phyloP scores from a whole-genome alignment of 2,113 vertebrate species.

The Melanerpes aurifrons region DNA sequence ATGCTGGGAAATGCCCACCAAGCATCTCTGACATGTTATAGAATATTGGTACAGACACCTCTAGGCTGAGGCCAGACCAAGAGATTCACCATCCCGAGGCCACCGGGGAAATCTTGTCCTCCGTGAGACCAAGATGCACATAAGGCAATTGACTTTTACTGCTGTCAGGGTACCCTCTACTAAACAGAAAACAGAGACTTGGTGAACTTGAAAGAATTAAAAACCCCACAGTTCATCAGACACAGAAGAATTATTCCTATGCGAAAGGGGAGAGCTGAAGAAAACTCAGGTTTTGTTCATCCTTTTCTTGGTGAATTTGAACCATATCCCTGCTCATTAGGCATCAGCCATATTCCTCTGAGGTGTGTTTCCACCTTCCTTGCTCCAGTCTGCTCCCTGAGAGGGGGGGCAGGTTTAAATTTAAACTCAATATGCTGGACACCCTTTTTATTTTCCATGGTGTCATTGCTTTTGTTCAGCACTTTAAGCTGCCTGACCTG shows the following conservation, averaged over 20 bases:
- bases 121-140: background rate
- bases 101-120: background rate
- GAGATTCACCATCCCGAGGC: background rate
- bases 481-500: constrained; percentile 44
- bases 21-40: background rate
- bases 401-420: constrained; percentile 42
- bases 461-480: constrained; percentile 69
- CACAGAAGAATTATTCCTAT: background rate
- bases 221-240: background rate
- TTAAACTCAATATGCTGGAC: constrained; percentile 49
- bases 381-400: constrained; percentile 29
- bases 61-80: background rate
- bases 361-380: constrained; percentile 32
- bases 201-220: background rate
- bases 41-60: background rate
- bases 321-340: background rate
- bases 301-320: background rate
- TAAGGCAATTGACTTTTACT: background rate
- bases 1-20: background rate
- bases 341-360: background rate
- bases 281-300: background rate
- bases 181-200: background rate
- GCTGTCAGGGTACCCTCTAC: background rate
- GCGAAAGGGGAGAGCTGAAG: background rate
- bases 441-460: constrained; percentile 65